Evolutionary conservation across 2,113 vertebrate genomes (phyloP).

Genomic region (Acinonyx jubatus): DNA sequence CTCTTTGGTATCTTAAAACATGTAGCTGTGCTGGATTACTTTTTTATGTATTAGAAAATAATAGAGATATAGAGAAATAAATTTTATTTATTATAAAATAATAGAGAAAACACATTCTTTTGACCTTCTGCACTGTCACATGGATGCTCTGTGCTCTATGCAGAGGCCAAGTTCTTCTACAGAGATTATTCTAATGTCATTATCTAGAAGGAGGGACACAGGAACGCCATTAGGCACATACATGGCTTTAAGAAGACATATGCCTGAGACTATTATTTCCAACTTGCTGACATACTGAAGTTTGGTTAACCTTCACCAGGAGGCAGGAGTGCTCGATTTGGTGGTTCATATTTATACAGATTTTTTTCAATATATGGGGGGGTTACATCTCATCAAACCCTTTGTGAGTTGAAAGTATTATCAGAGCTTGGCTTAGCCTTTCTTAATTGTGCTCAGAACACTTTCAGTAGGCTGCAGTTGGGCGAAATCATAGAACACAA

Average conservation of each 20-base stretch:
- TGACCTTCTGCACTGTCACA: not conserved
- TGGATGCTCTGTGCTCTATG: not conserved
- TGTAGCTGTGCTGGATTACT: accelerated
- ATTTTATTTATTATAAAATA: not conserved
- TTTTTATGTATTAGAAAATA: not conserved
- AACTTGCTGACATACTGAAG: not conserved
- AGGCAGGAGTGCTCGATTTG: not conserved
- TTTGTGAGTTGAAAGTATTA: not conserved
- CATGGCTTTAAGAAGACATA: not conserved
- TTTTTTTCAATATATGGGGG: not conserved
- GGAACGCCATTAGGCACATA: not conserved
- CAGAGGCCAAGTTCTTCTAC: not conserved
- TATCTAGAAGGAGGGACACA: not conserved
- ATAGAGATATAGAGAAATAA: not conserved
- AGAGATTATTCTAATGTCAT: not conserved
- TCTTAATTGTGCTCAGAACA: not conserved
- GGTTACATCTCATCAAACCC: not conserved
- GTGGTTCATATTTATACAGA: not conserved
- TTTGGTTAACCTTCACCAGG: not conserved
- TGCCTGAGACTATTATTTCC: not conserved
- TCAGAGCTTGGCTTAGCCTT: not conserved
- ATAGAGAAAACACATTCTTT: not conserved
- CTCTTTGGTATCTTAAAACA: not conserved
- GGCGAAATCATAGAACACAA: not conserved
- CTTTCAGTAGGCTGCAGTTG: not conserved